phyloP scores from a whole-genome alignment of 2,113 vertebrate genomes.

The Leucoraja erinaceus region DNA sequence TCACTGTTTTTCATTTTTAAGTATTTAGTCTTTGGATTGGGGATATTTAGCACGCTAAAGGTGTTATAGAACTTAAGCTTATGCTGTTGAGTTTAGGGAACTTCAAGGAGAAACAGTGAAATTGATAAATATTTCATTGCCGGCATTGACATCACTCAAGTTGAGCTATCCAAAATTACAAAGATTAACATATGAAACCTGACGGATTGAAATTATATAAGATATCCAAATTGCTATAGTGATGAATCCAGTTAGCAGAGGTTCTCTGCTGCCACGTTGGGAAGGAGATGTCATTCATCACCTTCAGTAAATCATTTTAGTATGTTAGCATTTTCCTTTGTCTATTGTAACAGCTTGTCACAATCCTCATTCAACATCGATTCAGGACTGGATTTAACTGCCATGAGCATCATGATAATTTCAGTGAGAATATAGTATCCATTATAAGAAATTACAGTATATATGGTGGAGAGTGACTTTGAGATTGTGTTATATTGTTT shows the following conservation, averaged over 20 bases:
- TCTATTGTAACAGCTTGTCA: neutral
- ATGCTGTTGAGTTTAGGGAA: neutral
- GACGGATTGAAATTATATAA: neutral
- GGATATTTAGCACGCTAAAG: neutral
- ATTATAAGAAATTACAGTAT: neutral
- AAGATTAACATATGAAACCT: neutral
- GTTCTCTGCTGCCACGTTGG: neutral
- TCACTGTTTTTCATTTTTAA: neutral
- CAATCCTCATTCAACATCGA: neutral
- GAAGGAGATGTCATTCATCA: neutral
- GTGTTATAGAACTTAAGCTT: neutral
- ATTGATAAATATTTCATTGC: neutral
- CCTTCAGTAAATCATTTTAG: neutral
- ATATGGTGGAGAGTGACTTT: neutral
- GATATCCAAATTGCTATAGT: neutral
- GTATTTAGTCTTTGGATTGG: neutral
- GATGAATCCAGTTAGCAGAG: neutral
- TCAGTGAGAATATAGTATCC: constrained; percentile 4
- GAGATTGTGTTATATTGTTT: neutral
- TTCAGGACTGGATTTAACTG: neutral
- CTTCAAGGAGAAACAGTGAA: neutral
- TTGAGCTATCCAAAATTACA: constrained; percentile 1
- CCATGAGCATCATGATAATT: neutral
- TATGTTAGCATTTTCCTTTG: neutral
- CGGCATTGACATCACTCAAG: neutral